phyloP scores from a whole-genome alignment of 2,113 vertebrate genomes.

The Panthera leo region DNA sequence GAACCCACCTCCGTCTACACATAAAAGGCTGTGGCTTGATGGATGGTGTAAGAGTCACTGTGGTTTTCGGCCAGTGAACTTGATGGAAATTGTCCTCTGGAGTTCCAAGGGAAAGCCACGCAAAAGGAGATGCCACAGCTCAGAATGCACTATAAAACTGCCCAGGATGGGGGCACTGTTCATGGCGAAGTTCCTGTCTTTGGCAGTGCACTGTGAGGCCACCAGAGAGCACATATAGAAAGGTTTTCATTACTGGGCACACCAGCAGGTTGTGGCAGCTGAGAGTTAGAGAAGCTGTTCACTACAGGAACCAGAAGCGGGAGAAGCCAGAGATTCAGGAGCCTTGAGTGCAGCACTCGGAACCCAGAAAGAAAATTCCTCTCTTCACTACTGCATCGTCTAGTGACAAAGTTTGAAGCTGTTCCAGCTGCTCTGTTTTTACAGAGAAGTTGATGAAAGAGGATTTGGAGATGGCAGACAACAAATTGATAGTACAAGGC shows the following conservation, averaged over 20 bases:
- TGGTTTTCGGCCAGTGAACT: neutral
- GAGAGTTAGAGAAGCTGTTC: neutral
- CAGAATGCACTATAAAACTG: neutral
- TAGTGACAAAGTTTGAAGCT: neutral
- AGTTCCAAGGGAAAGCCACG: neutral
- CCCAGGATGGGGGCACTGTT: neutral
- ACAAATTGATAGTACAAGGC: neutral
- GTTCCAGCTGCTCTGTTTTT: neutral
- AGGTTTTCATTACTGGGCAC: neutral
- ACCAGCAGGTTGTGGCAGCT: neutral
- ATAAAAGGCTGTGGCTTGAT: neutral
- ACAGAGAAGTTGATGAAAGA: neutral
- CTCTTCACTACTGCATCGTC: neutral
- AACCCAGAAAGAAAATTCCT: neutral
- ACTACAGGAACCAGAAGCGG: neutral
- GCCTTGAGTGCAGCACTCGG: neutral
- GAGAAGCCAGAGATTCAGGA: neutral
- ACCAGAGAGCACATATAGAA: too few relatives aligned
- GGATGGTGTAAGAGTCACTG: neutral
- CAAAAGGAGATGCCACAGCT: neutral
- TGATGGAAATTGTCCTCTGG: neutral
- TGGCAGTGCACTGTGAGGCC: neutral
- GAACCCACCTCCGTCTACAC: neutral
- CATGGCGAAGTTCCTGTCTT: neutral
- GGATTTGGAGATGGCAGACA: neutral